A percentile compares a stretch with the other conserved stretches of the same genome.
Conservation (phyloP, 2,797 vertebrate genomes). For the Capromys pilorides region DNA sequence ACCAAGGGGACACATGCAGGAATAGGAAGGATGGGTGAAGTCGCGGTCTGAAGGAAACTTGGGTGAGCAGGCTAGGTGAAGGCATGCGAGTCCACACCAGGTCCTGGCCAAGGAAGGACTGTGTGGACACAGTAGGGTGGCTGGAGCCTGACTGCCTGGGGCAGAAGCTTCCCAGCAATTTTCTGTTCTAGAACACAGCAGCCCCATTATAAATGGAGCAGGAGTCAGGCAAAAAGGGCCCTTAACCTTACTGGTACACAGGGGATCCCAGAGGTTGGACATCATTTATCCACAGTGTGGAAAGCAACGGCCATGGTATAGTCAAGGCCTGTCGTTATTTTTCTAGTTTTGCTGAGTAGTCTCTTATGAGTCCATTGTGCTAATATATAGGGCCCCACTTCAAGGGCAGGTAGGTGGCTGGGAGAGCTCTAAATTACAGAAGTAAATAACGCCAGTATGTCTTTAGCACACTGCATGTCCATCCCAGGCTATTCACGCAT, state of each 20-base stretch:
- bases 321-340: constrained; percentile 66
- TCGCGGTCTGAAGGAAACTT: background rate
- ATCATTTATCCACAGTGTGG: constrained; percentile 77
- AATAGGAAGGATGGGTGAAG: background rate
- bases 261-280: constrained; percentile 69
- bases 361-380: constrained; percentile 43
- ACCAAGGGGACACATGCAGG: background rate
- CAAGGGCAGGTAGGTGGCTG: constrained; percentile 30
- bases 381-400: background rate
- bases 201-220: constrained; percentile 67
- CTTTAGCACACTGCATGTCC: constrained; percentile 29
- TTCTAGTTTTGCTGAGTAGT: constrained; percentile 57
- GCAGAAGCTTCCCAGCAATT: constrained; percentile 19
- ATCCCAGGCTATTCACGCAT: background rate
- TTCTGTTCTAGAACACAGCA: constrained; percentile 65
- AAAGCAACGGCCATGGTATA: constrained; percentile 67
- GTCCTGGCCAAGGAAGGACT: background rate
- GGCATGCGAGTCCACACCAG: background rate
- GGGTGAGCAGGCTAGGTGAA: background rate
- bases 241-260: constrained; percentile 71
- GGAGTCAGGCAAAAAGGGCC: constrained; percentile 31
- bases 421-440: constrained; percentile 52
- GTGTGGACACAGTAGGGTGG: background rate
- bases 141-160: constrained; percentile 38
- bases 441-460: constrained; percentile 55